These are phyloP conservation scores for Catocala sponsa DNA, from an alignment of 2,888 invertebrate genomes.

Conservation along the genomic window DNA sequence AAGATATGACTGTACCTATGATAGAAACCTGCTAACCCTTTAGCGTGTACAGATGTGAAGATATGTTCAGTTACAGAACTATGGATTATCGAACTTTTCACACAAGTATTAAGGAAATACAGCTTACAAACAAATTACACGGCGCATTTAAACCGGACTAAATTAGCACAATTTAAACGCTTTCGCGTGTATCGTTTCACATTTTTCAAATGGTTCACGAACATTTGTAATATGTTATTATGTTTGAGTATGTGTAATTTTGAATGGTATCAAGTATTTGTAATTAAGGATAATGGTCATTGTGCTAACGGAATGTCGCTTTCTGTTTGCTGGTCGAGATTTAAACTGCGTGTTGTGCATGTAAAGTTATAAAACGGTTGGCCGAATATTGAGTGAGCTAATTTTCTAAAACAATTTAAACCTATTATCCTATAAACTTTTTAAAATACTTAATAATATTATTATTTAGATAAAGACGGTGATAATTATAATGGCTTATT, in stretches of 20 bases:
- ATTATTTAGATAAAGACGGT: no score
- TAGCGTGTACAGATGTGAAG: no score
- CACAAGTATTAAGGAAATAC: no score
- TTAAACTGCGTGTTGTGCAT: background rate
- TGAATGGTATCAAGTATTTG: constrained; percentile 27
- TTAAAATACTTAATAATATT: no score
- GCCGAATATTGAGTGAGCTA: background rate
- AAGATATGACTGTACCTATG: no score
- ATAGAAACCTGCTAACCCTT: no score
- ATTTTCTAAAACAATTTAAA: background rate
- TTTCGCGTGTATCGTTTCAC: constrained; percentile 21
- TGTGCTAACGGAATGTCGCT: background rate
- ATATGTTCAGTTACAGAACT: no score
- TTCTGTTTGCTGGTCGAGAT: background rate
- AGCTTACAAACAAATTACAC: background rate
- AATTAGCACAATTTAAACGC: constrained; percentile 36
- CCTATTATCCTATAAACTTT: background rate
- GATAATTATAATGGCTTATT: no score
- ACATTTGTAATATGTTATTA: constrained; percentile 28
- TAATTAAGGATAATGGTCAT: constrained; percentile 1
- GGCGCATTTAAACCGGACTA: constrained; percentile 10
- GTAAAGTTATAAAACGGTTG: no score
- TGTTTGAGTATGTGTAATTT: constrained; percentile 27
- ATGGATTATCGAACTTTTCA: no score
- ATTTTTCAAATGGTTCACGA: constrained; percentile 41